Evolutionary conservation across 2,888 invertebrate species (phyloP), one percentile per base, ranked within the genome.

Genomic region (Ennomos quercinarius): DNA sequence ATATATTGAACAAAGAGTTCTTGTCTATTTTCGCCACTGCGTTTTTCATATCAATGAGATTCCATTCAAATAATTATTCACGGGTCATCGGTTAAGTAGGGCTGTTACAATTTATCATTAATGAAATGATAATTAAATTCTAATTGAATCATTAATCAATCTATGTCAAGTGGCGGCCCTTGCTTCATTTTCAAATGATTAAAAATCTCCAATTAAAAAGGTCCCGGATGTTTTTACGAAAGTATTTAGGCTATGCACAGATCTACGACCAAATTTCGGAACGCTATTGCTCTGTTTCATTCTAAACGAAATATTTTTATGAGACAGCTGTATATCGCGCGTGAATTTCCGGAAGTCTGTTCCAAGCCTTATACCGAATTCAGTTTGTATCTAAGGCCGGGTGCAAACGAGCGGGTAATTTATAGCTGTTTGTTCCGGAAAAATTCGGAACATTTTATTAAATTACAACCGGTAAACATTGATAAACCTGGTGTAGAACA

Each of bases 131-230:
- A 65, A 57, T 59, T 51, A 48, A 63, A 58, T 62, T 66, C 60
- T 75, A 77, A 78, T 77, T 73, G 70, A 73, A 71, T 72, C 69
- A 77, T 73, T 71, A 67, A 77, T 78, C 70, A 74, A 75, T 73
- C 71, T 64, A 52, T 51, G 53, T 68, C 58, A 69, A 72, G 76
- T 65, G 66, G 63, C 61, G 56, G 47, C 57, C 57, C 66, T 13
- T 55, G 67, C 71, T 77, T 72, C 67, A 75, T 74, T 74, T 75
- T 64, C 59, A 71, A 73, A 73, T 66, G 67, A 75, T 71, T 68
- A 67, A 73, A 76, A 74, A 70, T 63, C 61, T 73, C 65, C 67
- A 77, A 77, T 78, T 75, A 73, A 75, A 74, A 74, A 53, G 53
- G 48, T 59, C 60, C 63, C 48, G 44, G 59, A 68, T 66, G 68